Percentiles rank a stretch among this genome's conserved stretches.
Evolutionary conservation across 2,888 invertebrate genomes (phyloP).

Genomic region (Lepidonotus clava): DNA sequence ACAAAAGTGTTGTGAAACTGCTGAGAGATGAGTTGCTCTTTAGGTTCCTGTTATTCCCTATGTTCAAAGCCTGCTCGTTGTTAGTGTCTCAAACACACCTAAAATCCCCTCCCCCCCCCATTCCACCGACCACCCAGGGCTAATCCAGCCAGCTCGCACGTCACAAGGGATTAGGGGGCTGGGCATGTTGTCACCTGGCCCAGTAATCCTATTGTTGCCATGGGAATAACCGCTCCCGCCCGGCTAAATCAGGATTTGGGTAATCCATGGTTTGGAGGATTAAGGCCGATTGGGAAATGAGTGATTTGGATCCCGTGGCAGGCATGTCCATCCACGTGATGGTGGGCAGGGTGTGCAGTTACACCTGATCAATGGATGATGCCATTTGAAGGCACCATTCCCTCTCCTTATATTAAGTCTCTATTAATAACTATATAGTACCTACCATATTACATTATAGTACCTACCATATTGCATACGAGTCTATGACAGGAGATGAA

Average conservation of each 20-base stretch:
- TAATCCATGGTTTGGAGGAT: constrained; percentile 1
- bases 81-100: background rate
- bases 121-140: background rate
- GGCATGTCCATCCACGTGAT: no score
- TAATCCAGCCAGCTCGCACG: background rate
- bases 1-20: no score
- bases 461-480: no score
- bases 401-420: no score
- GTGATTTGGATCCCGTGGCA: background rate
- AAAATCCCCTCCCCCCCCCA: background rate
- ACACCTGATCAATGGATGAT: no score
- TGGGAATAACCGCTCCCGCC: background rate
- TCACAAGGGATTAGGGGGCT: background rate
- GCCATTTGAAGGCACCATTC: no score
- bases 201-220: constrained; percentile 28
- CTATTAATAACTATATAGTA: no score
- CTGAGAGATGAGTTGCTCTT: background rate
- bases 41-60: background rate
- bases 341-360: no score
- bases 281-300: background rate
- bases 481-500: no score
- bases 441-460: no score
- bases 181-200: background rate
- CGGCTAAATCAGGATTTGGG: background rate
- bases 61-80: background rate